Conservation (phyloP, 1,140 invertebrate genomes). For the Schlechtendalia chinensis region DNA sequence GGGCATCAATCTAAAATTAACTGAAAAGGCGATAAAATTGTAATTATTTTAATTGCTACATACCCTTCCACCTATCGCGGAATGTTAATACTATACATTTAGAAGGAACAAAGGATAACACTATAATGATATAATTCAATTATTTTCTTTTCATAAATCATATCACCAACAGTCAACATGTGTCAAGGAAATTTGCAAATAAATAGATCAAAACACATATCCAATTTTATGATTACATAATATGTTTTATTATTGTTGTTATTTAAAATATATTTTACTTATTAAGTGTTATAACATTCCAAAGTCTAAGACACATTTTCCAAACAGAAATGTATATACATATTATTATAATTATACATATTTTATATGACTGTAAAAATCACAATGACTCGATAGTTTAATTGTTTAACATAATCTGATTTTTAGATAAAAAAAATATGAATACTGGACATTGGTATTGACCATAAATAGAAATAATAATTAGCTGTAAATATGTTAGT, state of each 20-base stretch:
- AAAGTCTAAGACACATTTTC: slow-evolving; percentile 15
- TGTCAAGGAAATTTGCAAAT: slow-evolving; percentile 8
- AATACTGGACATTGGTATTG: neutral
- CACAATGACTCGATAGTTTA: no score
- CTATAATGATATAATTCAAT: neutral
- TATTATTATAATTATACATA: neutral
- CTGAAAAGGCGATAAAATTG: slow-evolving; percentile 1
- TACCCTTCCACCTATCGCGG: neutral
- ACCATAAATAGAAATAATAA: neutral
- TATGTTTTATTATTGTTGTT: neutral
- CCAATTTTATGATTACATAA: neutral
- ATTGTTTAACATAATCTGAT: neutral
- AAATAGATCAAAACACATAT: slow-evolving; percentile 4
- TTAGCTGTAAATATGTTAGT: neutral
- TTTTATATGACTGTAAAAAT: no score
- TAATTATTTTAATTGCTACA: slow-evolving; percentile 33
- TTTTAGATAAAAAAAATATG: neutral
- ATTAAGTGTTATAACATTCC: neutral
- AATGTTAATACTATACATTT: slow-evolving; percentile 12
- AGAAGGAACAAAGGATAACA: slow-evolving; percentile 13
- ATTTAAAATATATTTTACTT: neutral
- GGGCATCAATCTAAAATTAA: neutral
- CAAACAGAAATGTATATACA: neutral
- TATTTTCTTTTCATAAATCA: slow-evolving; percentile 1
- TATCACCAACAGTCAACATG: slow-evolving; percentile 11